phyloP scores from a whole-genome alignment of 1,140 invertebrate species.

The Drosophila setifemur region DNA sequence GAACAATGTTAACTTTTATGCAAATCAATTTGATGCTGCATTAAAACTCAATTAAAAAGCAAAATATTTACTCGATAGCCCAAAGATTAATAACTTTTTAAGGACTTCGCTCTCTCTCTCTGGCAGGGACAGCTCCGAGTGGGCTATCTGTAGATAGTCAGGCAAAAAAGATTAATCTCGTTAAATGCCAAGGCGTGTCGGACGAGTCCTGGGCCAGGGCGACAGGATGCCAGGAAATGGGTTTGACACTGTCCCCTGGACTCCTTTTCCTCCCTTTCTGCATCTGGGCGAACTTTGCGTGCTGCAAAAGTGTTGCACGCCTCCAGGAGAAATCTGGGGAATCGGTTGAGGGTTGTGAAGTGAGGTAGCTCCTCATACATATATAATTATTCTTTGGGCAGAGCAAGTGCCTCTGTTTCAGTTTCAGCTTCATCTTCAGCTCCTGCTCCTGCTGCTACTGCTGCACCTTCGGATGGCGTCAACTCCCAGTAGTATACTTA shows the following conservation, averaged over 20 bases:
- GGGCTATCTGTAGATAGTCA: constrained; percentile 9
- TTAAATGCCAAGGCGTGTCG: constrained; percentile 72
- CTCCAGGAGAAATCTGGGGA: constrained; percentile 10
- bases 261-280: constrained; percentile 1
- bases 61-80: constrained; percentile 74
- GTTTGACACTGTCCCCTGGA: constrained; percentile 2
- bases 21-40: constrained; percentile 49
- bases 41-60: constrained; percentile 72
- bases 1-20: constrained; percentile 52
- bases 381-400: constrained; percentile 70
- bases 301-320: constrained; percentile 64
- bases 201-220: constrained; percentile 6
- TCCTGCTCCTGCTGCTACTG: constrained; percentile 2
- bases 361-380: constrained; percentile 38
- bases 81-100: constrained; percentile 69
- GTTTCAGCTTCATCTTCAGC: constrained; percentile 14
- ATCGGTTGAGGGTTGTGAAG: neutral
- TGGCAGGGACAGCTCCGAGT: constrained; percentile 14
- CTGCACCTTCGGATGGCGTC: constrained; percentile 28
- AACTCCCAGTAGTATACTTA: constrained; percentile 76
- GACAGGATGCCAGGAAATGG: constrained; percentile 3
- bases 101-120: constrained; percentile 36
- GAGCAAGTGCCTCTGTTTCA: neutral
- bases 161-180: constrained; percentile 65
- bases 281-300: constrained; percentile 53